These are phyloP conservation scores for Meganola albula DNA, from an alignment of 2,888 invertebrate species.

Conservation along the genomic window DNA sequence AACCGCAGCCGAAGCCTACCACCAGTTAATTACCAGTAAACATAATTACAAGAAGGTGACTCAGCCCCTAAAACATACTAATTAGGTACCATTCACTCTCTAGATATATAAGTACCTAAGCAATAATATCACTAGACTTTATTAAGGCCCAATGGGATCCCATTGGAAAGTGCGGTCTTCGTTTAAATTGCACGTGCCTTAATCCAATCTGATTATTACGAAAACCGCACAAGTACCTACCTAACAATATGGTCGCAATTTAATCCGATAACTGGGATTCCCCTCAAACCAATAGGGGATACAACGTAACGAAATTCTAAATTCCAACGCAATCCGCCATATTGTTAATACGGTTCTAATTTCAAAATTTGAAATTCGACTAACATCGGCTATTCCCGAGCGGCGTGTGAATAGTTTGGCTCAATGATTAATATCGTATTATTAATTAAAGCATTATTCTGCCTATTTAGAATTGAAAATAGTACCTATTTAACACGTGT, in stretches of 20 bases:
- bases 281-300: conserved; percentile 24
- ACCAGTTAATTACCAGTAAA: too few relatives aligned
- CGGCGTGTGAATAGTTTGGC: conserved; percentile 61
- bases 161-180: too few relatives aligned
- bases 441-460: conserved; percentile 63
- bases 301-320: conserved; percentile 31
- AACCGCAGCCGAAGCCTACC: too few relatives aligned
- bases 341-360: conserved; percentile 57
- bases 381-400: conserved; percentile 53
- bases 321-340: conserved; percentile 43
- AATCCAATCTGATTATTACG: conserved; percentile 1
- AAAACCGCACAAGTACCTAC: conserved; percentile 10
- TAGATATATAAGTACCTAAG: too few relatives aligned
- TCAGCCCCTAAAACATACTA: too few relatives aligned
- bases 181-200: too few relatives aligned
- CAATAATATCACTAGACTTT: too few relatives aligned
- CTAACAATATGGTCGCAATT: conserved; percentile 13
- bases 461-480: conserved; percentile 27
- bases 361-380: conserved; percentile 56
- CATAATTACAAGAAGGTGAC: too few relatives aligned
- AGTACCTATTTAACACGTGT: too few relatives aligned
- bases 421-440: conserved; percentile 60
- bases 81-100: too few relatives aligned
- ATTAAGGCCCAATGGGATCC: too few relatives aligned
- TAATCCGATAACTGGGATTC: conserved; percentile 21